Evolutionary conservation across 2,888 invertebrate genomes (phyloP).

Genomic region (Thecocarcelia acutangulata): DNA sequence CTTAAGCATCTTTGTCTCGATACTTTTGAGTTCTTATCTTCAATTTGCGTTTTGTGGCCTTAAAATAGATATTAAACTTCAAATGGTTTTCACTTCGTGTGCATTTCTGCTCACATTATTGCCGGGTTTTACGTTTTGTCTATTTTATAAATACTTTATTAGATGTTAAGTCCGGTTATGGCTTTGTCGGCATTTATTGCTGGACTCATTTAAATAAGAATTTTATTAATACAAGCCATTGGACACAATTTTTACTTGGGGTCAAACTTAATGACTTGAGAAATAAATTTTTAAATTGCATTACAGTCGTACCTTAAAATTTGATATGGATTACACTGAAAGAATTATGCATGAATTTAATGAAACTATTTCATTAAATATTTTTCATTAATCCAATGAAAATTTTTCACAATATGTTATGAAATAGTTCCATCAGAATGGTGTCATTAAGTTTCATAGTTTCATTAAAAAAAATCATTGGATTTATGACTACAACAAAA

Average conservation of each 20-base stretch:
- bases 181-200: constrained; percentile 45
- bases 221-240: background rate
- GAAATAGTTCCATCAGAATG: no score
- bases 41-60: constrained; percentile 18
- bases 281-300: background rate
- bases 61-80: constrained; percentile 61
- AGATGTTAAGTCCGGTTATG: constrained; percentile 65
- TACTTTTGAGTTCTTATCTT: constrained; percentile 46
- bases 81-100: constrained; percentile 53
- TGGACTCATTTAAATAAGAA: constrained; percentile 20
- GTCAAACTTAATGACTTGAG: background rate
- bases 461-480: no score
- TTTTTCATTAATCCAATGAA: no score
- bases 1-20: constrained; percentile 44
- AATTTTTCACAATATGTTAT: no score
- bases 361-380: no score
- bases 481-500: no score
- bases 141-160: constrained; percentile 68
- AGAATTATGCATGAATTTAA: no score
- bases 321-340: no score
- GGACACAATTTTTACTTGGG: constrained; percentile 12
- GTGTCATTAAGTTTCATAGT: no score
- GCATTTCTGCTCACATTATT: background rate
- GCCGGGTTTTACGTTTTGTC: constrained; percentile 1
- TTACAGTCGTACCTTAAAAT: no score